Evolutionary conservation across 2,888 invertebrate genomes (phyloP).

Genomic region (Tromatobia lineatoria): DNA sequence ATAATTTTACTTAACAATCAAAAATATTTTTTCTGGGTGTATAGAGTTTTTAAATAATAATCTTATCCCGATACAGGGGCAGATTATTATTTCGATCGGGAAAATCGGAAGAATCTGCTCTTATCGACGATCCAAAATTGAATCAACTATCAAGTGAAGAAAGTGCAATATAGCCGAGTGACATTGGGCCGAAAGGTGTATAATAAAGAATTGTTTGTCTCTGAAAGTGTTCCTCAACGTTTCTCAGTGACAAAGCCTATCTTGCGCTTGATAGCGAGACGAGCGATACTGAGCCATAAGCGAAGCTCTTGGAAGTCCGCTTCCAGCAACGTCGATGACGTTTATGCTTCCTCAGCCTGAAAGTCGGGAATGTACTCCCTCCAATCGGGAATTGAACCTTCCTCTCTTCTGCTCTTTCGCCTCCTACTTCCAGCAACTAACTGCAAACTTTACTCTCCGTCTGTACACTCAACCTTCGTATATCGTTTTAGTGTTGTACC

Average conservation of each 20-base stretch:
- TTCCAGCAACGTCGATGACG: conserved; percentile 59
- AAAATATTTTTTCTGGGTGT: no score
- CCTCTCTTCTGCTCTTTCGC: conserved; percentile 14
- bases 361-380: conserved; percentile 14
- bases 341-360: conserved; percentile 19
- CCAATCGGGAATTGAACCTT: conserved; percentile 2
- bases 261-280: conserved; percentile 6
- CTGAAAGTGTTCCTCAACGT: conserved; percentile 16
- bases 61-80: no score
- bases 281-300: not conserved
- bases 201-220: not conserved
- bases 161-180: not conserved
- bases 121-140: conserved; percentile 20
- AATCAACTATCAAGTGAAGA: conserved; percentile 38
- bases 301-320: conserved; percentile 42
- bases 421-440: conserved; percentile 4
- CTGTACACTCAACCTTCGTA: conserved; percentile 33
- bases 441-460: conserved; percentile 21
- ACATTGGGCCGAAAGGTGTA: not conserved
- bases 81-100: no score
- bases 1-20: no score
- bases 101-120: no score
- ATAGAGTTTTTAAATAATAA: no score
- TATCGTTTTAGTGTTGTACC: conserved; percentile 38
- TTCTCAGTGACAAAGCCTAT: conserved; percentile 6